Base-by-base conservation (phyloP, 1,140 invertebrate species). In the Achatina immaculata region DNA sequence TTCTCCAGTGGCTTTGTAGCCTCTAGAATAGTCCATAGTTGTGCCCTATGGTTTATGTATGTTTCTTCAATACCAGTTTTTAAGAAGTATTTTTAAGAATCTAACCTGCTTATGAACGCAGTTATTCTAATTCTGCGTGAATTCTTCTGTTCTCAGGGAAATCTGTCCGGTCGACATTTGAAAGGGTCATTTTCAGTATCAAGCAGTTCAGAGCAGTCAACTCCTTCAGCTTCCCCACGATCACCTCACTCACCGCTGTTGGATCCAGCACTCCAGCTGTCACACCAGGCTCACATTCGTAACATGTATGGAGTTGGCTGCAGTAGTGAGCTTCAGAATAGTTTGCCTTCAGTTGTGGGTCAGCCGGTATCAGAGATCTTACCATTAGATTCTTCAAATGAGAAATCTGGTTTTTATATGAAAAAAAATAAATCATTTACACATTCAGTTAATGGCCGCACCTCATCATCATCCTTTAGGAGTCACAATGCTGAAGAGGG, bases 241-340 rank as follows among this genome's bases (percentile, higher is more conserved):
- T 80, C 82, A 43, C 74, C 82, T 14, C 65, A 42, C 14, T 80
- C 78, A 16, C 72, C 82, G 38, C 43, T 66, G 9, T 65, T 79
- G n/a, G 88, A 90, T 73, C 87, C 87, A 34, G 83, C 87, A 0
- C 34, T 89, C 0, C 85, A 85, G 51, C 84, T 90, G 16, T 85
- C 86, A 4, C 88, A 87, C 69, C 88, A 89, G 82, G 88, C 78
- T 73, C 82, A 82, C 72, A 89, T 90, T 45, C 83, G 86, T 21
- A 84, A 74, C 58, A 88, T 89, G 84, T 90, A 90, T 42, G 86
- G 85, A 16, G 58, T 62, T 31, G 58, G 58, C 6, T 80, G 82
- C 62, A 79, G 71, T 28, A 43, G 19, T 66, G 82, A 16, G 48
- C 74, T 24, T 21, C 58, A 74, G 72, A 74, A 6, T 28, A 19